phyloP scores from a whole-genome alignment of 2,888 invertebrate genomes.

The Caenorhabditis wallacei region DNA sequence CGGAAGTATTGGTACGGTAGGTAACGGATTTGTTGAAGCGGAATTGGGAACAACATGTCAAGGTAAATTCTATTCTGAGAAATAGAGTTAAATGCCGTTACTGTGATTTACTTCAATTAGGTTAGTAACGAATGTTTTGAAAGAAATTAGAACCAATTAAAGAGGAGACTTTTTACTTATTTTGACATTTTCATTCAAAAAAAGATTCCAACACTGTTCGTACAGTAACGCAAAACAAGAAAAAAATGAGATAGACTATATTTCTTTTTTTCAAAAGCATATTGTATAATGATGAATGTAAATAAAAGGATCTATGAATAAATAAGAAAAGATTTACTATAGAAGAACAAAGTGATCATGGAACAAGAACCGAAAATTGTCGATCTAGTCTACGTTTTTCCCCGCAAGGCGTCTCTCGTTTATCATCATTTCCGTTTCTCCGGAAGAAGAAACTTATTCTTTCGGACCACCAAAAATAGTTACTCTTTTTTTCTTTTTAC shows the following conservation, averaged over 20 bases:
- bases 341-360: slow-evolving; percentile 34
- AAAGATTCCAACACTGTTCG: no score
- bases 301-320: slow-evolving; percentile 17
- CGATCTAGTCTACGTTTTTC: background rate
- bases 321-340: slow-evolving; percentile 1
- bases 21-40: slow-evolving; percentile 1
- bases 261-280: no score
- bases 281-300: slow-evolving; percentile 24
- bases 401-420: slow-evolving; percentile 5
- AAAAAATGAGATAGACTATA: no score
- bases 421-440: slow-evolving; percentile 35
- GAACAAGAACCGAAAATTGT: slow-evolving; percentile 30
- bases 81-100: no score
- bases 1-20: slow-evolving; percentile 43
- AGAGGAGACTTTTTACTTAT: no score
- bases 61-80: no score
- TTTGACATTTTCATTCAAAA: no score
- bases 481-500: slow-evolving; percentile 13
- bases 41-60: slow-evolving; percentile 9
- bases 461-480: slow-evolving; percentile 33
- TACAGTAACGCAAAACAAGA: no score
- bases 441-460: slow-evolving; percentile 13
- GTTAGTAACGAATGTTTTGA: no score
- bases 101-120: no score
- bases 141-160: no score